Conservation (phyloP, 2,113 vertebrate genomes). For the Ceyx cyanopectus region DNA sequence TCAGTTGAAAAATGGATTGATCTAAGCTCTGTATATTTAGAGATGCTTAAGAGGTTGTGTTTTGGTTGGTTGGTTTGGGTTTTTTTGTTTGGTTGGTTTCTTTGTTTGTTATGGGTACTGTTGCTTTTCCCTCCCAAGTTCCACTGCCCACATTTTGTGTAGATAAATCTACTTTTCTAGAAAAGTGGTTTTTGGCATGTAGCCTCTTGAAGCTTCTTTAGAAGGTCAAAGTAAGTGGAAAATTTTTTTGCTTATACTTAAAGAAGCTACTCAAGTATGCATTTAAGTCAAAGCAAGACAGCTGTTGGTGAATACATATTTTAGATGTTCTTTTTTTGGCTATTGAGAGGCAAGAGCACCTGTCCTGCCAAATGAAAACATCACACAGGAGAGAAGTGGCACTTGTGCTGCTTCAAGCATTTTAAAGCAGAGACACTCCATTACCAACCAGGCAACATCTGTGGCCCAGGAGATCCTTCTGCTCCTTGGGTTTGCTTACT, state of each 20-base stretch:
- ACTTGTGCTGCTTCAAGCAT: conserved; percentile 54
- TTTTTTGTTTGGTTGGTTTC: neutral
- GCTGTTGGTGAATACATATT: conserved; percentile 74
- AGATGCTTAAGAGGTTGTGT: neutral
- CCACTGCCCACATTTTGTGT: neutral
- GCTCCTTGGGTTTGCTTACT: neutral
- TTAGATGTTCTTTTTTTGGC: conserved; percentile 62
- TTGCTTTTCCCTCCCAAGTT: neutral
- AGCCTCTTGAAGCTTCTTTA: neutral
- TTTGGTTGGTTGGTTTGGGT: neutral
- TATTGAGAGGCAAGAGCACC: conserved; percentile 25
- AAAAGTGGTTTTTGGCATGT: neutral
- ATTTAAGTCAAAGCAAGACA: conserved; percentile 56
- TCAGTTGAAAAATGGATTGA: neutral
- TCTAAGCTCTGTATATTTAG: neutral
- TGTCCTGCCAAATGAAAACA: conserved; percentile 65
- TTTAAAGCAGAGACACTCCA: conserved; percentile 23
- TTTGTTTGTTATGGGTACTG: neutral
- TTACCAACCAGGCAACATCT: neutral
- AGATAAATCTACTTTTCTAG: neutral
- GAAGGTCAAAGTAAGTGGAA: conserved; percentile 41
- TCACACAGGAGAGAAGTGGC: conserved; percentile 38
- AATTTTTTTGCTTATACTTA: conserved; percentile 1
- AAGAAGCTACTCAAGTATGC: conserved; percentile 47
- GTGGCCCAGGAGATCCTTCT: neutral